Base-by-base conservation (phyloP, 1,140 invertebrate species). In the Dendroctonus ponderosae region DNA sequence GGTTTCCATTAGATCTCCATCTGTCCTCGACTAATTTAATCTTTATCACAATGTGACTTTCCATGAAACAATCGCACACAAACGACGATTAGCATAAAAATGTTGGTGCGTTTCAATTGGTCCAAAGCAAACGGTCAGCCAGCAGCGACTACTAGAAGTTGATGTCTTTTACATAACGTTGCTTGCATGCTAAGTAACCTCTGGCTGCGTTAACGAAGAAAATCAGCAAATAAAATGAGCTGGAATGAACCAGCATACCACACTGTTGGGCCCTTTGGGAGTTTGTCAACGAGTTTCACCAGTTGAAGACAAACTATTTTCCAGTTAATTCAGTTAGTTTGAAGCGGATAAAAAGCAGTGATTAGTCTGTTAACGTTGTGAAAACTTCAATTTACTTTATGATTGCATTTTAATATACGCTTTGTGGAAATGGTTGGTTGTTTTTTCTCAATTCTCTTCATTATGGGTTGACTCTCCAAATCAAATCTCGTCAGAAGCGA, bases 101-200 rank as follows among this genome's bases (percentile, higher is more conserved):
- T 51, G 15, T 51, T 51, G 9, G 2, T 26, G 26, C 26, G 26
- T 26, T 26, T 26, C 11, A 51, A 51, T 51, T 51, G 50, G 50
- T 12, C 43, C 43, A 12, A 52, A 52, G 5, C 26, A 26, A 26
- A 26, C 50, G 50, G 50, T 52, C 50, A 15, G 26, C 26, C 26
- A 26, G 26, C 26, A 26, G 26, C 26, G 3, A 3, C 26, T 26
- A 26, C 9, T 52, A 52, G 50, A 52, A 15, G 50, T 52, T 26
- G 50, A 52, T 52, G 50, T 52, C 50, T 52, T 52, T 52, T 52
- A 52, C 50, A 52, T 52, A 52, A 52, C 50, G 50, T 52, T 26
- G 5, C 50, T 14, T 52, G 50, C n/a, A 52, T 52, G 50, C 26
- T 52, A 52, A 52, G 26, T 26, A 52, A 26, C n/a, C 26, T 26